Base-by-base conservation (phyloP, 2,797 vertebrate genomes). In the Enteromius paludinosus region DNA sequence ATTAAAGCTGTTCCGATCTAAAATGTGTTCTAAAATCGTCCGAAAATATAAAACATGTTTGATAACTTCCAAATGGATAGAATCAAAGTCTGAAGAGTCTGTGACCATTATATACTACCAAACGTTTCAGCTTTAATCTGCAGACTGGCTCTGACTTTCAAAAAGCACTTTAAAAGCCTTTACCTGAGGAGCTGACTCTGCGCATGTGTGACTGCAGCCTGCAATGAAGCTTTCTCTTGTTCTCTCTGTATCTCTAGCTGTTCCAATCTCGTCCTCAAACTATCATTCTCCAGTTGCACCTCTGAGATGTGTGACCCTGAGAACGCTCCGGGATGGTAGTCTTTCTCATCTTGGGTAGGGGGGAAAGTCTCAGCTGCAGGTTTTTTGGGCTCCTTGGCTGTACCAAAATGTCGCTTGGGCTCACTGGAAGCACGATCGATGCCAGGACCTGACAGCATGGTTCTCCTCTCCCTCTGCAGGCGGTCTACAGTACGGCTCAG, bases 401-500 rank as follows among this genome's bases (percentile, higher is more conserved):
- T 43, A 0, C 12, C 86, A 8, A 88, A 85, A 10, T 90, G 77
- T 2, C 87, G 84, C 66, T 87, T 87, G 49, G 41, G 12, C 20
- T 86, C 85, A 56, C 64, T 3, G 1, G 35, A 12, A 2, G 5
- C 35, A 35, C 79, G 3, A 84, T 89, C 86, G 4, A 89, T 74
- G 15, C 89, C 90, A 83, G 93, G 91, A 25, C 83, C 87, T 2
- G 92, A 94, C 9, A 96, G 89, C 94, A 96, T 93, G 82, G 69
- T 69, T 86, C 92, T 95, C 66, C 94, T 95, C 87, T 99, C 97
- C 87, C 89, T 96, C 85, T 98, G 96, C 88, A 99, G 95, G 3
- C 93, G 93, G 74, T 98, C 96, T 61, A 99, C 93, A 0, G 96
- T 97, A 89, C 94, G 96, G 11, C 90, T 95, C 86, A 98, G 95